phyloP scores from a whole-genome alignment of 1,140 invertebrate species.

The Heliconius congener region DNA sequence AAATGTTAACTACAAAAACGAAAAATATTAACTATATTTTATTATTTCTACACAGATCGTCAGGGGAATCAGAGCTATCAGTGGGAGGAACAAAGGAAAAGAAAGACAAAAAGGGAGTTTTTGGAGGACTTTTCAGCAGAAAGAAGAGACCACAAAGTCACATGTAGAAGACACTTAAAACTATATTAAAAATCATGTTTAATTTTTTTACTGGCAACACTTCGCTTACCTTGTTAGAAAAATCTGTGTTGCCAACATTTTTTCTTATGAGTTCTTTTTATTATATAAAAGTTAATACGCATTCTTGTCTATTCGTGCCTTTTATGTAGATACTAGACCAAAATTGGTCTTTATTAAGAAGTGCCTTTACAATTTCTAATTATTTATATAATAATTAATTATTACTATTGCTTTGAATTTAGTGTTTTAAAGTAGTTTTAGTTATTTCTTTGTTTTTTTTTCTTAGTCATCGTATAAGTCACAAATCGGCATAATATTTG shows the following conservation, averaged over 20 bases:
- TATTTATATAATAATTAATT: conserved; percentile 16
- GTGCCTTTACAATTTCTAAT: conserved; percentile 30
- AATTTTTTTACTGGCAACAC: conserved; percentile 19
- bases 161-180: conserved; percentile 50
- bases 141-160: conserved; percentile 78
- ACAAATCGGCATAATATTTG: conserved; percentile 30
- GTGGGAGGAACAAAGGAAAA: conserved; percentile 72
- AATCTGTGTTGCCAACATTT: conserved; percentile 21
- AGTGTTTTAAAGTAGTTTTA: background rate
- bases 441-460: background rate
- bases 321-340: conserved; percentile 36
- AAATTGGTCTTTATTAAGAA: conserved; percentile 17
- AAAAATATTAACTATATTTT: too few relatives aligned
- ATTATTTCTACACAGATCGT: conserved; percentile 54
- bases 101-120: conserved; percentile 78
- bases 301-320: conserved; percentile 45
- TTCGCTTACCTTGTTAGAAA: background rate
- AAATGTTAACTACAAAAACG: too few relatives aligned
- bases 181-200: conserved; percentile 8
- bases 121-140: conserved; percentile 74
- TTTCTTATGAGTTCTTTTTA: conserved; percentile 9
- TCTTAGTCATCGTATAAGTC: conserved; percentile 23
- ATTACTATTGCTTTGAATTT: background rate
- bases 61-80: conserved; percentile 70
- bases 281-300: conserved; percentile 13